Evolutionary conservation across 2,113 vertebrate species (phyloP), one percentile per base, ranked within the genome.

Genomic region (Corvus cornix): DNA sequence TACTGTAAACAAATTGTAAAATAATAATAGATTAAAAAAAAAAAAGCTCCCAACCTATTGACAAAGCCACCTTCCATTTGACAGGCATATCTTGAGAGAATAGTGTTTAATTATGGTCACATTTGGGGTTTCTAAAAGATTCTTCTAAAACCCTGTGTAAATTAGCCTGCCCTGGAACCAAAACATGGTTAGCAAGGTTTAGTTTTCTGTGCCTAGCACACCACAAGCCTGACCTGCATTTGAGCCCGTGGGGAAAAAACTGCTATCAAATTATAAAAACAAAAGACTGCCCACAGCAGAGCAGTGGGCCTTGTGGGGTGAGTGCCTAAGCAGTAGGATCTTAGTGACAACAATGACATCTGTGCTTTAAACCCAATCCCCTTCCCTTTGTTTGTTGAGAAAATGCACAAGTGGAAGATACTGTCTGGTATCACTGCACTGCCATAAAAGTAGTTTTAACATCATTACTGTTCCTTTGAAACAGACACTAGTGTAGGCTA

Each of bases 151-250:
- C 27, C 24, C 59, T 95, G 51, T 4, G 5, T 96, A 94, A 96
- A 97, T 95, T 76, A 89, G 46, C 51, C 74, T 94, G 92, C 87
- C 88, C 86, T 96, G 93, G 96, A 94, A 95, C 59, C 76, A 97
- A 94, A 94, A 75, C 49, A 81, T 27, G 62, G 75, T 69, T 69
- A 93, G 87, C 74, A 89, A 87, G 58, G 51, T 90, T 80, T 58
- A 37, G 51, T 95, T 97, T 97, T 88, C 90, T 66, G 63, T 84
- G 74, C 79, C 84, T 68, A 58, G 76, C 59, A 78, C 74, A 60
- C 16, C 39, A 67, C 75, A 51, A 56, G 28, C 49, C 75, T 85
- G 91, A 91, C 35, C 78, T 67, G 60, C 64, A 63, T 89, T 91
- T 91, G 51, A 92, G 73, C 48, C 33, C 0, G 0, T 31, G n/a